phyloP scores from a whole-genome alignment of 2,113 vertebrate genomes.

The Phasianus colchicus region DNA sequence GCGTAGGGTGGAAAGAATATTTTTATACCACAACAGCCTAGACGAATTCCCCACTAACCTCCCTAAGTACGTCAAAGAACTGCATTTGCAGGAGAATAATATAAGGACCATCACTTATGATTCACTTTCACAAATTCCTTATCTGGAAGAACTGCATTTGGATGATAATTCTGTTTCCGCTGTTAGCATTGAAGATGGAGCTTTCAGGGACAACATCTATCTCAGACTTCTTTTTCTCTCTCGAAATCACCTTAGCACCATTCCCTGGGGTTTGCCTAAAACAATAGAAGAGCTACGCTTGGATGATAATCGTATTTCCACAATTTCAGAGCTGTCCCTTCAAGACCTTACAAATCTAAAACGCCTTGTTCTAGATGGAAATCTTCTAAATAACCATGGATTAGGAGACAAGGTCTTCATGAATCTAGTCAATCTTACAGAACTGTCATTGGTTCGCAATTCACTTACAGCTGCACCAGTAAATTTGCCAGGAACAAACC shows the following conservation, averaged over 20 bases:
- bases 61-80: conserved; percentile 93
- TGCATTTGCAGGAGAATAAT: conserved; percentile 99
- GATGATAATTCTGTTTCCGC: conserved; percentile 98
- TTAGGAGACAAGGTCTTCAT: conserved; percentile 94
- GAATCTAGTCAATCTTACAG: conserved; percentile 95
- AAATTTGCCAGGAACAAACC: conserved; percentile 91
- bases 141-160: conserved; percentile 96
- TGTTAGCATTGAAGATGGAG: conserved; percentile 97
- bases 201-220: conserved; percentile 95
- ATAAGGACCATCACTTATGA: conserved; percentile 95
- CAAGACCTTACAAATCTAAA: conserved; percentile 98
- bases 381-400: conserved; percentile 94
- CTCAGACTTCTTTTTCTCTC: conserved; percentile 97
- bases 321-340: conserved; percentile 93
- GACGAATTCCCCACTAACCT: conserved; percentile 98
- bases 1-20: conserved; percentile 94
- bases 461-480: conserved; percentile 92
- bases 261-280: conserved; percentile 93
- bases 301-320: conserved; percentile 99
- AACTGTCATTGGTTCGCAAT: conserved; percentile 95
- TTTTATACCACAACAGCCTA: conserved; percentile 97
- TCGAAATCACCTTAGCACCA: conserved; percentile 97
- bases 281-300: conserved; percentile 97
- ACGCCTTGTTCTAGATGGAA: conserved; percentile 95
- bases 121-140: conserved; percentile 95